phyloP scores from a whole-genome alignment of 2,888 invertebrate genomes.

The Sipha maydis region DNA sequence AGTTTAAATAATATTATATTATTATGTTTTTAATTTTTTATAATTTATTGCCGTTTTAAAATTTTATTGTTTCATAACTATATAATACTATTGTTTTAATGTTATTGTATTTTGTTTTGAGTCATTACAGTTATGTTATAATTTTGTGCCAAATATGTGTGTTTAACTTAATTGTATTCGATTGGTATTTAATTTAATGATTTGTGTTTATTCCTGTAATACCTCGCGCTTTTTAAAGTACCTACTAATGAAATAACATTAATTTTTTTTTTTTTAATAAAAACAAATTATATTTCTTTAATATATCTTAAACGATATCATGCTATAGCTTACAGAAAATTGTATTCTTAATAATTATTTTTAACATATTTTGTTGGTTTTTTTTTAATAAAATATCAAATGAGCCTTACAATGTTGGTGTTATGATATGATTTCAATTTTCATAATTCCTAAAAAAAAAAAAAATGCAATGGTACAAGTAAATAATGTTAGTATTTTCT shows the following conservation, averaged over 20 bases:
- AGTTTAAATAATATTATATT: slow-evolving; percentile 26
- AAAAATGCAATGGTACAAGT: no score
- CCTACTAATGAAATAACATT: slow-evolving; percentile 34
- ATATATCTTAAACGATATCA: not conserved
- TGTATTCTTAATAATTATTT: slow-evolving; percentile 16
- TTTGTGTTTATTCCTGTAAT: slow-evolving; percentile 47
- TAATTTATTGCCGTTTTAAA: slow-evolving; percentile 21
- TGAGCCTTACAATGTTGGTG: slow-evolving; percentile 25
- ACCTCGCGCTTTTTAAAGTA: slow-evolving; percentile 54
- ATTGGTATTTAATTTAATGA: slow-evolving; percentile 41
- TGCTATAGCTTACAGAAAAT: slow-evolving; percentile 46
- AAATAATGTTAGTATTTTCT: no score
- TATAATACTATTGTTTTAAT: slow-evolving; percentile 41
- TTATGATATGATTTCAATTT: not conserved
- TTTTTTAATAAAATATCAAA: slow-evolving; percentile 58
- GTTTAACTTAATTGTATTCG: slow-evolving; percentile 39
- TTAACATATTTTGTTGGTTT: slow-evolving; percentile 23
- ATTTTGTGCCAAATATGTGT: slow-evolving; percentile 57
- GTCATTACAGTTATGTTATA: slow-evolving; percentile 50
- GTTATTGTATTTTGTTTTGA: slow-evolving; percentile 48
- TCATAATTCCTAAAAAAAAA: no score
- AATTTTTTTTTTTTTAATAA: not conserved
- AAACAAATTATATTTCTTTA: slow-evolving; percentile 37
- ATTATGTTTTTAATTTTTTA: slow-evolving; percentile 15
- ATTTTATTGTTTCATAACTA: slow-evolving; percentile 26